Conservation (phyloP, 92 coral and sea anemone species). For the Siderastrea siderea region DNA sequence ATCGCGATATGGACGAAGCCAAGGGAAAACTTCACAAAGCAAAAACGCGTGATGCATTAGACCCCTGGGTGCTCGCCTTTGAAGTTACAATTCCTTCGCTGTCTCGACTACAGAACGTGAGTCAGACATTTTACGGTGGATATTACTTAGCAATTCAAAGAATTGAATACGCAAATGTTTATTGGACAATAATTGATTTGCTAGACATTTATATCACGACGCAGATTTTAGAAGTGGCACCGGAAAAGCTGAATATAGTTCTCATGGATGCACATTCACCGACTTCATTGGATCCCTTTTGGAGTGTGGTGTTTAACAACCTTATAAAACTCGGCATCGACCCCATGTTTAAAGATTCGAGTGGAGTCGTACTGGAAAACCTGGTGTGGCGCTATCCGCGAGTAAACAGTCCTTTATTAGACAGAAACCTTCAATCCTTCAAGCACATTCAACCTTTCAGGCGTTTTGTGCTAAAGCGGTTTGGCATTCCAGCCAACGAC, state of each 20-base stretch:
- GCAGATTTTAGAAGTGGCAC: conserved; percentile 3
- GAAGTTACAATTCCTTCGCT: conserved; percentile 18
- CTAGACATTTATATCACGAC: conserved; percentile 38
- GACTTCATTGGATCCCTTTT: conserved; percentile 28
- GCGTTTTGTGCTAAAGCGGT: conserved; percentile 11
- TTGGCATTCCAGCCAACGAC: conserved; percentile 7
- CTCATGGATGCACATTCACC: conserved; percentile 36
- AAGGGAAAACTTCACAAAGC: conserved; percentile 1
- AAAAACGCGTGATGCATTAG: neutral
- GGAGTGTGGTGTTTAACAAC: conserved; percentile 20
- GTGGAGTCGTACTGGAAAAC: conserved; percentile 21
- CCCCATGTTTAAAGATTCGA: neutral
- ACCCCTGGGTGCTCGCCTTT: conserved; percentile 1
- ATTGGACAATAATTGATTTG: conserved; percentile 40
- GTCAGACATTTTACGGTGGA: neutral
- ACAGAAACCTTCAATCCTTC: neutral
- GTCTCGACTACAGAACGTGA: neutral
- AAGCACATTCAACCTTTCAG: conserved; percentile 26
- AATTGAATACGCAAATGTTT: conserved; percentile 39
- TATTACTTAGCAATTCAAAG: conserved; percentile 35
- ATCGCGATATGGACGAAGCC: neutral
- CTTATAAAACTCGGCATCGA: conserved; percentile 14
- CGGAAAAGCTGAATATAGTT: conserved; percentile 25
- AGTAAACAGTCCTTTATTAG: conserved; percentile 2
- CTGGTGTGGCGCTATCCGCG: conserved; percentile 38